A percentile compares a stretch with the other conserved stretches of the same genome.
These are phyloP conservation scores for Labeo calbasu DNA, from an alignment of 2,797 vertebrate genomes.

Conservation along the genomic window DNA sequence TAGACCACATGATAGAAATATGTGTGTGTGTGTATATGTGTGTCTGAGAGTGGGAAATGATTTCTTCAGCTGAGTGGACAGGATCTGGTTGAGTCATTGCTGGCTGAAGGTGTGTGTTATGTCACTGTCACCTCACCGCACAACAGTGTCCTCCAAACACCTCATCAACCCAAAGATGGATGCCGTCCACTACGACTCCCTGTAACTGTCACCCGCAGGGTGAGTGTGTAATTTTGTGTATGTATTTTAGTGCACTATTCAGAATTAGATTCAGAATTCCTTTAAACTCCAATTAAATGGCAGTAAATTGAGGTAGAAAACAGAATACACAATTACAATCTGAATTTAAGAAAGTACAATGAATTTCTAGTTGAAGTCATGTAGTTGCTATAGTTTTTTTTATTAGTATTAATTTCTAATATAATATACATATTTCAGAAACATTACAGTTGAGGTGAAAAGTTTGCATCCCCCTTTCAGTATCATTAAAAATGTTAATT, in stretches of 20 bases:
- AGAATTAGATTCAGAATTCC: not conserved
- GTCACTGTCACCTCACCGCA: slow-evolving; percentile 39
- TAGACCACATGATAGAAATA: slow-evolving; percentile 20
- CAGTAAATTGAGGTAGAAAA: not conserved
- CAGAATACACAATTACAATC: not conserved
- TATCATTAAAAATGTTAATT: too few relatives aligned
- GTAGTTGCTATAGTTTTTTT: not conserved
- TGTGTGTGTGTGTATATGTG: slow-evolving; percentile 11
- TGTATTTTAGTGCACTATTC: not conserved
- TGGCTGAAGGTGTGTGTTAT: slow-evolving; percentile 39
- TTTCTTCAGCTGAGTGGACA: slow-evolving; percentile 40
- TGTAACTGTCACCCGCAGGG: not conserved
- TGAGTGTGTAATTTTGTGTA: not conserved
- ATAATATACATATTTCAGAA: not conserved
- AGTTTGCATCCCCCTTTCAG: too few relatives aligned
- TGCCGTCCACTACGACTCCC: slow-evolving; percentile 35
- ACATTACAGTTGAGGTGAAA: too few relatives aligned
- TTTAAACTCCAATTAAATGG: not conserved
- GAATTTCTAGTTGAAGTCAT: not conserved
- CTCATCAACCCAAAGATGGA: slow-evolving; percentile 39
- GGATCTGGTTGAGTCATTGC: slow-evolving; percentile 40
- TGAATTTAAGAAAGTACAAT: not conserved
- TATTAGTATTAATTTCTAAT: not conserved
- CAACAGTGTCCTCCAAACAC: slow-evolving; percentile 46
- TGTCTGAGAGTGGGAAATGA: slow-evolving; percentile 31